Base-by-base conservation (phyloP, 1,140 invertebrate genomes). In the Nautilus pompilius region DNA sequence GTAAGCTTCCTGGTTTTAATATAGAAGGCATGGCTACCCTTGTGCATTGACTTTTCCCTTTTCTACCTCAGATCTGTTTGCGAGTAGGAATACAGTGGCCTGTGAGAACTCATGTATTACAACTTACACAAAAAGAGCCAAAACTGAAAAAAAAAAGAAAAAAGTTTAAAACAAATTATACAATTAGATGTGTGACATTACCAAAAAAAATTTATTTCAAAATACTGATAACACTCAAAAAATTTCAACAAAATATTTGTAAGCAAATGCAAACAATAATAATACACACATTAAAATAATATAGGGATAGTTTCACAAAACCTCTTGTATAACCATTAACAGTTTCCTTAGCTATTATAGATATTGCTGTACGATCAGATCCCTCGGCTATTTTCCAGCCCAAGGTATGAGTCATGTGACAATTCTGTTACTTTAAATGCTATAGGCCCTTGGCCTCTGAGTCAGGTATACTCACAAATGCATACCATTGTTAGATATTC, bases 1-100 rank as follows among this genome's bases (percentile, higher is more conserved):
- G 77, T 13, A 77, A 57, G 48, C 68, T 79, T 29, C 78, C 77
- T 41, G 78, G 69, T 54, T 73, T 75, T 17, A 72, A 66, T 60
- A 66, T 64, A 34, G 73, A 69, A 48, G 76, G 75, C 75, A 78
- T 77, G 60, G 49, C 41, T 3, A 32, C 13, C 4, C 28, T 58
- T 20, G 56, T 15, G 5, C 53, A n/a, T 48, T 48, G n/a, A n/a
- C n/a, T n/a, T n/a, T 28, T 22, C 49, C 29, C 49, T 28, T 53
- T 15, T 28, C 49, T 22, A 53, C 49, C 49, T 53, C 24, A 22
- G 49, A 28, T 53, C 49, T 53, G 24, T 20, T 17, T 22, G 49
- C 29, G 49, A 53, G 29, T 20, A 53, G 15, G 29, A 28, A 53
- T 28, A 53, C 49, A 53, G 26, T 28, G 26, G 24, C 20, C 26